Evolutionary conservation across 2,797 vertebrate genomes (phyloP).

Genomic region (Falco peregrinus): DNA sequence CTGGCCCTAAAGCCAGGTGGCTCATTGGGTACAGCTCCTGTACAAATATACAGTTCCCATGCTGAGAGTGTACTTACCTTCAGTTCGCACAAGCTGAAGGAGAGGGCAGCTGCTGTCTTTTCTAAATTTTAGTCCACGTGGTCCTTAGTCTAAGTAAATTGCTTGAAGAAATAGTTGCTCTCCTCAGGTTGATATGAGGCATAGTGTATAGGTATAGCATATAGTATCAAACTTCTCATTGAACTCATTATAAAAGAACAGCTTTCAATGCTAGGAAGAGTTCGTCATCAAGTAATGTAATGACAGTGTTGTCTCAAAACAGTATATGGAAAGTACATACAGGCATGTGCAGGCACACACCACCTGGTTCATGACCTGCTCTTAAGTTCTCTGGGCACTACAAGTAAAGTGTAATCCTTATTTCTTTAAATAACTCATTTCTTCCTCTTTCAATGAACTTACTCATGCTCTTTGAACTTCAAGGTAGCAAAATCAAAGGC

Average conservation of each 20-base stretch:
- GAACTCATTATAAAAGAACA: background rate
- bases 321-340: background rate
- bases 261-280: background rate
- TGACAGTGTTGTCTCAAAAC: background rate
- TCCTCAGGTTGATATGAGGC: background rate
- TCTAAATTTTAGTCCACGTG: background rate
- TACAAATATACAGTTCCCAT: background rate
- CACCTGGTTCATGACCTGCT: background rate
- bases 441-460: slow-evolving; percentile 68
- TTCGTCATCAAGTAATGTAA: background rate
- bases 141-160: background rate
- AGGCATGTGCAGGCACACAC: background rate
- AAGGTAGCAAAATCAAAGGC: slow-evolving; percentile 77
- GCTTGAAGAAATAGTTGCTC: background rate
- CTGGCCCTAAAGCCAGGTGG: background rate
- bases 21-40: background rate
- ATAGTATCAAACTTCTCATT: background rate
- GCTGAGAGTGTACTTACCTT: background rate
- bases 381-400: slow-evolving; percentile 9
- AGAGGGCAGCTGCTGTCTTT: background rate
- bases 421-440: slow-evolving; percentile 66
- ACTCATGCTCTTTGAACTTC: slow-evolving; percentile 79
- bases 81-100: background rate
- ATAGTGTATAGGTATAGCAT: background rate
- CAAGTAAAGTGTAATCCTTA: slow-evolving; percentile 24